A percentile compares a stretch with the other conserved stretches of the same genome.
These are phyloP conservation scores for Takifugu rubripes DNA, from an alignment of 2,797 vertebrate species.

Conservation along the genomic window DNA sequence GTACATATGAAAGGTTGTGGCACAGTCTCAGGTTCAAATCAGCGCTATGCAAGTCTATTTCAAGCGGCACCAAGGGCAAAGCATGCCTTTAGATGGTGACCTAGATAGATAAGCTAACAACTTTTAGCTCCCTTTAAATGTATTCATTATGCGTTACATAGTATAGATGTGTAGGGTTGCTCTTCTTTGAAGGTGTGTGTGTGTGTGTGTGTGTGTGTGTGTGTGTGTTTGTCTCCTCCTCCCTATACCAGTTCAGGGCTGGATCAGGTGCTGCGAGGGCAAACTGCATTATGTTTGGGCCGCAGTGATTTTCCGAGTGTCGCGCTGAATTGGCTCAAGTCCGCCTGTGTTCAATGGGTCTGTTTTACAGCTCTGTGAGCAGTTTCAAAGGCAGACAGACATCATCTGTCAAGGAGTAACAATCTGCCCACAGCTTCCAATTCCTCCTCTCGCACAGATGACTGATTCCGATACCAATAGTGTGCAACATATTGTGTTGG, in stretches of 20 bases:
- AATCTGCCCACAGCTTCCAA: conserved; percentile 52
- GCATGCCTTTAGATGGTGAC: conserved; percentile 74
- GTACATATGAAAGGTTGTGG: conserved; percentile 56
- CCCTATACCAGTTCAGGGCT: conserved; percentile 31
- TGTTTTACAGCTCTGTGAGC: conserved; percentile 71
- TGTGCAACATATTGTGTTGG: conserved; percentile 34
- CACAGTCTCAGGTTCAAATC: conserved; percentile 68
- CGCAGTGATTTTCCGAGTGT: conserved; percentile 69
- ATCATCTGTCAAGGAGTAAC: conserved; percentile 71
- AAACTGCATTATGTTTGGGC: conserved; percentile 67
- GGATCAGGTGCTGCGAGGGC: conserved; percentile 67
- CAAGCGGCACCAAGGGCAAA: conserved; percentile 76
- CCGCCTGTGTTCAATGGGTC: conserved; percentile 67
- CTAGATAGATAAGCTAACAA: conserved; percentile 75
- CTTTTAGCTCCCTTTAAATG: conserved; percentile 58
- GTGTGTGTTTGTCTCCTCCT: conserved; percentile 20
- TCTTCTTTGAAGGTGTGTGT: conserved; percentile 18
- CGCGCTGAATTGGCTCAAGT: conserved; percentile 70
- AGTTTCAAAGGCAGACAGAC: conserved; percentile 68
- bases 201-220: conserved; percentile 21
- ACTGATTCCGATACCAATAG: conserved; percentile 48
- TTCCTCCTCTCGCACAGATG: conserved; percentile 50
- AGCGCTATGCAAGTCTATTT: conserved; percentile 73
- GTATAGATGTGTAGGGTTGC: conserved; percentile 15
- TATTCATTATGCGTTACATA: conserved; percentile 20